A percentile compares a stretch with the other conserved stretches of the same genome.
These are phyloP conservation scores for Gasterosteus aculeatus DNA, from an alignment of 2,113 vertebrate genomes.

Conservation along the genomic window DNA sequence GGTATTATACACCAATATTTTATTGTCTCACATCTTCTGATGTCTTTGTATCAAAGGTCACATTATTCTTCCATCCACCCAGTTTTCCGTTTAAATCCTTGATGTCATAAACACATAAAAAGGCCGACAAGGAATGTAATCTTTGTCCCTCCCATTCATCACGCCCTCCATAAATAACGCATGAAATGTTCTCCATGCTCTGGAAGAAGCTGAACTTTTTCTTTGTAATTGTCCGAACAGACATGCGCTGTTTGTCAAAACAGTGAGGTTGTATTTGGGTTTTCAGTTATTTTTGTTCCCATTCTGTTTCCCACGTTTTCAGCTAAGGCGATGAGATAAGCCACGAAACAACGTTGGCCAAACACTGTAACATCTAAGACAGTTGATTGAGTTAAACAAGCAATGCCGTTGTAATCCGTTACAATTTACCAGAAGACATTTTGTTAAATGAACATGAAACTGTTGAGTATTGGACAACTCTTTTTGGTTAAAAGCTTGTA, in stretches of 20 bases:
- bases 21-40: not conserved
- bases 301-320: not conserved
- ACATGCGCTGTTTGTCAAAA: not conserved
- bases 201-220: not conserved
- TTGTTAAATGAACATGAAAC: not conserved
- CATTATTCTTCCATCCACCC: not conserved
- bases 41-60: slow-evolving; percentile 37
- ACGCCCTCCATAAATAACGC: not conserved
- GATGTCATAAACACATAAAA: slow-evolving; percentile 48
- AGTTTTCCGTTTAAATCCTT: not conserved
- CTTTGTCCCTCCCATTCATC: slow-evolving; percentile 3
- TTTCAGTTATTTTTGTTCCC: not conserved
- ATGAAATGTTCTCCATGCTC: not conserved
- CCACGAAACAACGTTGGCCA: not conserved
- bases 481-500: not conserved
- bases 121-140: not conserved
- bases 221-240: not conserved
- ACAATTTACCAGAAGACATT: not conserved
- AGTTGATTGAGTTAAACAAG: not conserved
- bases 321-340: not conserved
- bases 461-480: not conserved
- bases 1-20: not conserved
- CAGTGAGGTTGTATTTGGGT: not conserved
- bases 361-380: not conserved
- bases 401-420: not conserved